Conservation (phyloP, 2,113 vertebrate species). For the Myotis lucifugus region DNA sequence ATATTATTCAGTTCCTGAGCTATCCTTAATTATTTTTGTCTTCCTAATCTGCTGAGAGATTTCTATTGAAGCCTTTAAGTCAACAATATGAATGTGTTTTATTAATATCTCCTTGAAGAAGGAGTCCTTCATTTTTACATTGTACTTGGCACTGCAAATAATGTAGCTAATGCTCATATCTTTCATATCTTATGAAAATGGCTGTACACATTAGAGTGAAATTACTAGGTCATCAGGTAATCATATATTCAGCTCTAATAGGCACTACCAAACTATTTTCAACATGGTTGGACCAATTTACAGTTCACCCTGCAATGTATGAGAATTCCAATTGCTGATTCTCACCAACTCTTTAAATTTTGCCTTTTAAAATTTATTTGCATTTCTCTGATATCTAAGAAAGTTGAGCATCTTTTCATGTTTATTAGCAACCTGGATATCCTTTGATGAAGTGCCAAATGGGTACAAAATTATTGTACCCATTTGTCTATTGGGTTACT, state of each 20-base stretch:
- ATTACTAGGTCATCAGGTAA: not conserved
- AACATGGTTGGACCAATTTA: not conserved
- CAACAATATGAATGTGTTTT: not conserved
- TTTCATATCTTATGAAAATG: not conserved
- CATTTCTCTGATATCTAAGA: not conserved
- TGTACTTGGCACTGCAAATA: not conserved
- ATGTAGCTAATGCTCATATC: not conserved
- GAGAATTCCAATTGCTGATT: not conserved
- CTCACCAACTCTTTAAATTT: not conserved
- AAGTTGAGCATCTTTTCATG: not conserved
- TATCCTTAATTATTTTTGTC: not conserved
- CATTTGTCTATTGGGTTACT: not conserved
- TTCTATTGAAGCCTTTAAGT: not conserved
- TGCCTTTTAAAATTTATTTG: not conserved
- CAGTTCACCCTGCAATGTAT: not conserved
- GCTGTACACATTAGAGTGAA: not conserved
- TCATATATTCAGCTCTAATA: not conserved
- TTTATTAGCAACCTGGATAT: not conserved
- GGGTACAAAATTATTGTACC: not conserved
- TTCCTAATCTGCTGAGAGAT: conserved; percentile 4
- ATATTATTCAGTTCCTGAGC: not conserved
- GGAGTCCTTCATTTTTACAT: not conserved
- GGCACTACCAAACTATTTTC: not conserved
- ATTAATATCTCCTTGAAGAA: not conserved
- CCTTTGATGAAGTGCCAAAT: not conserved